Evolutionary conservation across 2,113 vertebrate species (phyloP), one percentile per base, ranked within the genome.

Genomic region (Lagopus leucura): DNA sequence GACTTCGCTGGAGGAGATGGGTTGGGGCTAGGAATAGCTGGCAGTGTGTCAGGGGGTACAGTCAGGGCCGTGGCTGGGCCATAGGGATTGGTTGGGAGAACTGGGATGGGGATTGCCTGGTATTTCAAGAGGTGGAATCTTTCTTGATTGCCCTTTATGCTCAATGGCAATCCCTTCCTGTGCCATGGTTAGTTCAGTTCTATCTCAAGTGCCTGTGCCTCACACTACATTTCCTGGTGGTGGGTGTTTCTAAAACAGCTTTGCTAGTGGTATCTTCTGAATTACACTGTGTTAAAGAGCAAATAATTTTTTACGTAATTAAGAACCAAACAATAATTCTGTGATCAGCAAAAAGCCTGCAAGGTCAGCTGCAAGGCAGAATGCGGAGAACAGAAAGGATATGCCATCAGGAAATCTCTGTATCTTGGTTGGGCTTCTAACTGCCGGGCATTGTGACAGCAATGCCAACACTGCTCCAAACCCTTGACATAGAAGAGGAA

Each of bases 241-340:
- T 50, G 71, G 55, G 1, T 70, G 65, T 85, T 80, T 94, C 90
- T 63, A n/a, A 80, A 88, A 14, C n/a, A 73, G 64, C 47, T 67
- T 86, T 0, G 1, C 60, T 89, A 82, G 57, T 81, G 52, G 78
- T 71, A 52, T 50, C 38, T 43, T 86, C 72, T 86, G 27, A 72
- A 86, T 90, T 90, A 75, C 8, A 70, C 58, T 13, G 38, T 88
- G 80, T 58, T 83, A 88, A 90, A 86, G 42, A 65, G 73, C n/a
- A 75, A 86, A 86, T 57, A 52, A 75, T 90, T 93, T 93, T 88
- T 77, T 91, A 95, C 86, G 22, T 93, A 90, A 93, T 94, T 92
- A 70, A 66, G 73, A 57, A 65, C 43, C 19, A 72, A 95, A 82
- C 12, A 88, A 70, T 55, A 65, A 82, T 67, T 69, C 48, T 83